Conservation (phyloP, 2,113 vertebrate genomes). For the Cygnus atratus region DNA sequence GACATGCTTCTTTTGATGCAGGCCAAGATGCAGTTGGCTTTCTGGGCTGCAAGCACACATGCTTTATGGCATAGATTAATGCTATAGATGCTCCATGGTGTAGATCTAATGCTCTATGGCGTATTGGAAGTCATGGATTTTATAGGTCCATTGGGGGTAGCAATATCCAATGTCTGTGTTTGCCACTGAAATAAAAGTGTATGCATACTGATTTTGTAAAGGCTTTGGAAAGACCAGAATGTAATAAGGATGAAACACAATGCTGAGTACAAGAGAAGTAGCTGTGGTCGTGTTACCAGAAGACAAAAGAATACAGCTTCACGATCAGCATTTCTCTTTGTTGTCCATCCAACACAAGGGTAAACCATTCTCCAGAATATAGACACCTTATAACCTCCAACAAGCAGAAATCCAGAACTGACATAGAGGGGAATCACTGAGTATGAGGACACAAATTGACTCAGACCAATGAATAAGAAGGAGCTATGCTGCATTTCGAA, state of each 20-base stretch:
- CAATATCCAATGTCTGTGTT: not conserved
- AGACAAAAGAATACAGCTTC: not conserved
- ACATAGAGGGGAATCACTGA: not conserved
- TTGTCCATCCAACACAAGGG: rapidly evolving
- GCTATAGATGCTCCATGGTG: too few relatives aligned
- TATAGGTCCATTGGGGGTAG: rapidly evolving
- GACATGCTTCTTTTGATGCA: too few relatives aligned
- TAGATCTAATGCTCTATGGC: not conserved
- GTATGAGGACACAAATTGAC: not conserved
- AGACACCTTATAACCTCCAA: not conserved
- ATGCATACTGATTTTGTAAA: not conserved
- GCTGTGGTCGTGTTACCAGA: not conserved
- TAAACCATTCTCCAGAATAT: not conserved
- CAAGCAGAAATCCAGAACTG: not conserved
- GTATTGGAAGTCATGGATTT: not conserved
- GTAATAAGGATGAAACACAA: not conserved
- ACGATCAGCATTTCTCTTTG: not conserved
- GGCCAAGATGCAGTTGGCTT: too few relatives aligned
- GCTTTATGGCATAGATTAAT: too few relatives aligned
- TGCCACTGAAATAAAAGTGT: not conserved
- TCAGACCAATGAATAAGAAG: not conserved
- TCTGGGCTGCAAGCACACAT: too few relatives aligned
- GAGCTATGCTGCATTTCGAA: not conserved
- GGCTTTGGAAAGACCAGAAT: not conserved
- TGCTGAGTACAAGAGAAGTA: not conserved